Evolutionary conservation across 2,888 invertebrate species (phyloP), one percentile per base, ranked within the genome.

Genomic region (Erebia ligea): DNA sequence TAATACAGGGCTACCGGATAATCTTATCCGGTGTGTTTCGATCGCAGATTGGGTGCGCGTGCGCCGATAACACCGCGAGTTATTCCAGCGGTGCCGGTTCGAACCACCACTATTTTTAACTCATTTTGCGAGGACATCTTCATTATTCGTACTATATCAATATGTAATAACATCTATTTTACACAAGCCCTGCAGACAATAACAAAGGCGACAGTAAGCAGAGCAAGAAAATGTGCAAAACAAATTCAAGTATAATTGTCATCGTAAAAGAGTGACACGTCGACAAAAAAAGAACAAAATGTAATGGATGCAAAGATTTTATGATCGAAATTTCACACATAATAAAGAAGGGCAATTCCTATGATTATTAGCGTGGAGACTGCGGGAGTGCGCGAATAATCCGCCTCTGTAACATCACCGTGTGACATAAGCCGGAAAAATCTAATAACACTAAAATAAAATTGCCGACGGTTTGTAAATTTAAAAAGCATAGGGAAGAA

Each of bases 401-500:
- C 93, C 91, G 86, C 85, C 82, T 84, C 89, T 82, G 87, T 88
- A 89, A 89, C 91, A 86, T 82, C 83, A 84, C 85, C 82, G 87
- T 87, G 91, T 92, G 93, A 93, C 93, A 90, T 92, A 92, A 93
- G 86, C 92, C 91, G 91, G 90, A 91, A 93, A 92, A 93, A 91
- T 92, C 91, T 92, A 91, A 93, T 93, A 92, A 92, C 93, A 93
- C 92, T 93, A 93, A 93, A 93, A 92, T 91, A 91, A 89, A 92
- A 93, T 93, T 93, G 93, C 92, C 80, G 83, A 85, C 88, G 88
- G 90, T 92, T 92, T 92, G 92, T 90, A 91, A 90, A 91, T 92
- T 92, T 88, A 88, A 89, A 91, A 90, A 82, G 87, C 84, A 89
- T 82, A 88, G 90, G 91, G 90, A 88, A 87, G 88, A 86, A 88